These are phyloP conservation scores for Typhlichthys eigenmanni DNA, from an alignment of 2,797 vertebrate genomes.

Conservation along the genomic window DNA sequence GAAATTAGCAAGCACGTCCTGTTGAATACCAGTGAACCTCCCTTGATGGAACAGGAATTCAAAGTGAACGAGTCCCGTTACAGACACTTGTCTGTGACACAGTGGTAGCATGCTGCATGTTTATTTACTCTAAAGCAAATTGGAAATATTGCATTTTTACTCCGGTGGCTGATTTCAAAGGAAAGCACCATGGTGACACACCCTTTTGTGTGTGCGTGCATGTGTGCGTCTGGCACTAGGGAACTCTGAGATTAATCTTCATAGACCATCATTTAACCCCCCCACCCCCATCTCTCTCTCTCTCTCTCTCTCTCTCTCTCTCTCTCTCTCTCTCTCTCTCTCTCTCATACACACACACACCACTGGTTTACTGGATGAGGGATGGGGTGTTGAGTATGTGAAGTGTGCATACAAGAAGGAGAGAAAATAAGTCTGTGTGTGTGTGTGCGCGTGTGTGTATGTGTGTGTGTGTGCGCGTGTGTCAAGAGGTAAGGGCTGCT, in stretches of 20 bases:
- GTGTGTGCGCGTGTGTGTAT: constrained; percentile 1
- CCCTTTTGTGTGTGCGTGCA: not conserved
- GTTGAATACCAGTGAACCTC: not conserved
- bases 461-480: constrained; percentile 2
- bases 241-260: constrained; percentile 65
- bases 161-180: no score
- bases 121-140: no score
- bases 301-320: no score
- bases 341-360: no score
- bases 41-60: no score
- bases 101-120: no score
- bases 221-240: constrained; percentile 32
- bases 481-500: constrained; percentile 38
- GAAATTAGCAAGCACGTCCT: constrained; percentile 17
- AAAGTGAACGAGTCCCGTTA: no score
- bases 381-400: constrained; percentile 44
- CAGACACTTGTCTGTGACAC: no score
- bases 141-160: no score
- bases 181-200: no score
- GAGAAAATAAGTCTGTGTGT: not conserved
- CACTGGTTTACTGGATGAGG: constrained; percentile 43
- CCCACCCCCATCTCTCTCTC: not conserved
- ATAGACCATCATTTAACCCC: constrained; percentile 65
- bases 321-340: no score
- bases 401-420: constrained; percentile 17